Evolutionary conservation across 2,888 invertebrate species (phyloP), one percentile per base, ranked within the genome.

Genomic region (Pseudolycoriella hygida): DNA sequence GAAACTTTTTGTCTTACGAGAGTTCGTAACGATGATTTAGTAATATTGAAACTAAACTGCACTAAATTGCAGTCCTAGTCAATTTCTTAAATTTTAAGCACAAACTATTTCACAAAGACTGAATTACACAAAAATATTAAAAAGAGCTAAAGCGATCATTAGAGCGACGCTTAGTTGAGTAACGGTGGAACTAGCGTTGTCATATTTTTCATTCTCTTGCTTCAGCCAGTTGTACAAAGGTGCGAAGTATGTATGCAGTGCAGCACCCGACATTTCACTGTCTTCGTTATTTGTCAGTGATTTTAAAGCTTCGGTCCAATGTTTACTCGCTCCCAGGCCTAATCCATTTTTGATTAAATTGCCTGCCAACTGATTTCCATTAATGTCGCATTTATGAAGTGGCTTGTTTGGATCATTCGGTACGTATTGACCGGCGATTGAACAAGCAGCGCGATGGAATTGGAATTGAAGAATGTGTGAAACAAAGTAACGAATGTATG

Each of bases 381-480:
- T 77, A 57, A 84, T 76, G 52, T 82, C 80, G 57, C 84, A 85
- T 52, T 74, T 68, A 53, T 83, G 76, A 4, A 85, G 63, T 43
- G 78, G 74, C 52, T 73, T 73, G 81, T 82, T 51, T 2, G 60
- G 58, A 52, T 63, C 59, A 10, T 61, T 51, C 1, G 71, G 73
- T 51, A 73, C 71, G 49, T 71, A 73, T 53, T 83, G 70, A 34
- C 76, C 77, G 4, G 80, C 77, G 49, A 64, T 71, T 47, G 67
- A 71, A 55, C 86, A 86, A 37, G 86, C 61, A 2, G 80, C 72
- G 53, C 73, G 67, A 52, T 83, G 75, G 52, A 86, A 77, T 67
- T 85, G 85, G 60, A 85, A 87, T 61, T 86, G 81, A 25, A 86
- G 60, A 14, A 86, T 72, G 54, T 75, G 75, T 11, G 80, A 77